Conservation (phyloP, 92 coral and sea anemone genomes). For the Palythoa caribaeorum region DNA sequence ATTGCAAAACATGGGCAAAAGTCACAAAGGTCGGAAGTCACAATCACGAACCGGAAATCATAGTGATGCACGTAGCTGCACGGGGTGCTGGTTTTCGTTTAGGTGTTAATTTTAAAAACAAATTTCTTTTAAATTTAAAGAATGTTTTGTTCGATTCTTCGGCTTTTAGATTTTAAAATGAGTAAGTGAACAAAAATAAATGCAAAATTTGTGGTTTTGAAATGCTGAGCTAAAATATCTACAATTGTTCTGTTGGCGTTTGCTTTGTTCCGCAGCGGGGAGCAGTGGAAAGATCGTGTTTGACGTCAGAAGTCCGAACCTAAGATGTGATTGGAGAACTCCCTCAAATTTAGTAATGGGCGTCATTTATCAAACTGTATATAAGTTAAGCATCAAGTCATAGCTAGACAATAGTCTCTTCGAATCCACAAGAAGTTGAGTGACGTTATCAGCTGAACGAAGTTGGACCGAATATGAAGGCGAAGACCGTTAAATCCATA, state of each 20-base stretch:
- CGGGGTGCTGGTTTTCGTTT: too few relatives aligned
- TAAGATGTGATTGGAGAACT: neutral
- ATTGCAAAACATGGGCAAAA: slow-evolving; percentile 1
- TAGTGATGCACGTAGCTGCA: neutral
- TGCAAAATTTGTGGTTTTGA: neutral
- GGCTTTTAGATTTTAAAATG: neutral
- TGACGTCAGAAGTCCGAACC: slow-evolving; percentile 1
- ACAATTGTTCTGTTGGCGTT: neutral
- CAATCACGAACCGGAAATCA: neutral
- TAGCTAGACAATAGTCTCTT: neutral
- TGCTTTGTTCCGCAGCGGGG: neutral
- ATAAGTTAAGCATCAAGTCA: neutral
- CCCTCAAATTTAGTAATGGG: neutral
- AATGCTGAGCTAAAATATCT: neutral
- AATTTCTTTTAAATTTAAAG: neutral
- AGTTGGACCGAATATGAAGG: neutral
- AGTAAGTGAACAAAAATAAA: neutral
- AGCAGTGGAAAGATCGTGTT: neutral
- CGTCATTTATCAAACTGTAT: neutral
- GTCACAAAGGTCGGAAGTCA: neutral
- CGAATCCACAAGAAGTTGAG: neutral
- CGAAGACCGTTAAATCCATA: neutral
- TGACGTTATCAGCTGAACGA: neutral
- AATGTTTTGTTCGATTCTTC: neutral
- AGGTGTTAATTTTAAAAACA: neutral